Evolutionary conservation across 2,113 vertebrate genomes (phyloP).

Genomic region (Melozone crissalis): DNA sequence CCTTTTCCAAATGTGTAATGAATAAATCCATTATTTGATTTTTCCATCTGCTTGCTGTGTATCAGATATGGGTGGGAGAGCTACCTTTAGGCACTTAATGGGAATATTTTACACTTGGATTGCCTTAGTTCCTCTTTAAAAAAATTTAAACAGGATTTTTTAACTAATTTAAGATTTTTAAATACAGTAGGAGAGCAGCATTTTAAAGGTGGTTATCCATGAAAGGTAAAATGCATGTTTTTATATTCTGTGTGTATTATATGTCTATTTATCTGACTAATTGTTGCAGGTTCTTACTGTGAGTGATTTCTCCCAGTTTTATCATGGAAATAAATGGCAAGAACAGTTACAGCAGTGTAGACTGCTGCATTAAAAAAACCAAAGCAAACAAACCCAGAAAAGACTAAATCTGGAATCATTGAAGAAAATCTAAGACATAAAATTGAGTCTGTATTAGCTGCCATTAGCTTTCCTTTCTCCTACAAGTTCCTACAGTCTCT

Average conservation of each 20-base stretch:
- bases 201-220: background rate
- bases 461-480: background rate
- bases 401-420: background rate
- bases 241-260: background rate
- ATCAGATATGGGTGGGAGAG: background rate
- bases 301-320: background rate
- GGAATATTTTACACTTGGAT: background rate
- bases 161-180: background rate
- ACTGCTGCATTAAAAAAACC: background rate
- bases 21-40: conserved; percentile 14
- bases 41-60: background rate
- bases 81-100: background rate
- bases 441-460: background rate
- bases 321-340: background rate
- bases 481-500: background rate
- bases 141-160: background rate
- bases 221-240: background rate
- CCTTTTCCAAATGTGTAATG: background rate
- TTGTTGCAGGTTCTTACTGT: background rate
- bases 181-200: background rate
- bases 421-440: background rate
- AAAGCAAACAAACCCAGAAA: background rate
- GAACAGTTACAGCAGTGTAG: background rate
- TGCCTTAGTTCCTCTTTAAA: background rate
- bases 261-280: background rate